These are phyloP conservation scores for Perca schrenkii DNA, from an alignment of 2,113 vertebrate genomes.

Conservation along the genomic window DNA sequence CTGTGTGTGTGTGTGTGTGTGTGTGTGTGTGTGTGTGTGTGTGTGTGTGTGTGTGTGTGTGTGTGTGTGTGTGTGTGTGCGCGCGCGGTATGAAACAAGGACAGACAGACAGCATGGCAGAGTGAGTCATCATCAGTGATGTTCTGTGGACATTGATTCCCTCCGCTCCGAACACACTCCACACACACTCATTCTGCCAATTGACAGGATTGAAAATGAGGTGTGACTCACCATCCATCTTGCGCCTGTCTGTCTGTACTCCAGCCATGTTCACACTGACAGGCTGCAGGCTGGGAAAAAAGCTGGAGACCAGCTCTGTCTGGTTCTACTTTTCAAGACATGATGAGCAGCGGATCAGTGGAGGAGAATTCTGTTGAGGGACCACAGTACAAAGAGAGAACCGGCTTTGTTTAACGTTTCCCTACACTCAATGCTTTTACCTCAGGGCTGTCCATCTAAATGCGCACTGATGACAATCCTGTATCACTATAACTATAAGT, in stretches of 20 bases:
- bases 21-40: background rate
- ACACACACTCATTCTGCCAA: background rate
- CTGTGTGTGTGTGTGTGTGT: conserved; percentile 3
- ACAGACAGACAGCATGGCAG: background rate
- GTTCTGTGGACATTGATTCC: conserved; percentile 9
- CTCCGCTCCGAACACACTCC: background rate
- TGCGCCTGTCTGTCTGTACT: background rate
- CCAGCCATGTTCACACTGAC: background rate
- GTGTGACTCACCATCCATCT: conserved; percentile 18
- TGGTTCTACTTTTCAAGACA: background rate
- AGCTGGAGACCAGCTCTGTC: background rate
- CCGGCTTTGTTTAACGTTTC: background rate
- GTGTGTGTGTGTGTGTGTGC: background rate
- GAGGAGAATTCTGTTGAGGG: background rate
- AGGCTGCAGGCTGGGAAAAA: background rate
- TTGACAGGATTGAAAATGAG: background rate
- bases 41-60: background rate
- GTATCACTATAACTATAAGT: background rate
- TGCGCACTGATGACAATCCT: background rate
- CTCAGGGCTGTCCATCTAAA: background rate
- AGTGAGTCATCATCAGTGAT: conserved; percentile 28
- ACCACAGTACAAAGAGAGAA: too few relatives aligned
- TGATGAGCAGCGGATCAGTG: background rate
- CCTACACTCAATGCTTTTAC: background rate
- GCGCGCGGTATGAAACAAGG: background rate